These are phyloP conservation scores for Lepetodrilus schrolli DNA, from an alignment of 2,888 invertebrate species.

Conservation along the genomic window DNA sequence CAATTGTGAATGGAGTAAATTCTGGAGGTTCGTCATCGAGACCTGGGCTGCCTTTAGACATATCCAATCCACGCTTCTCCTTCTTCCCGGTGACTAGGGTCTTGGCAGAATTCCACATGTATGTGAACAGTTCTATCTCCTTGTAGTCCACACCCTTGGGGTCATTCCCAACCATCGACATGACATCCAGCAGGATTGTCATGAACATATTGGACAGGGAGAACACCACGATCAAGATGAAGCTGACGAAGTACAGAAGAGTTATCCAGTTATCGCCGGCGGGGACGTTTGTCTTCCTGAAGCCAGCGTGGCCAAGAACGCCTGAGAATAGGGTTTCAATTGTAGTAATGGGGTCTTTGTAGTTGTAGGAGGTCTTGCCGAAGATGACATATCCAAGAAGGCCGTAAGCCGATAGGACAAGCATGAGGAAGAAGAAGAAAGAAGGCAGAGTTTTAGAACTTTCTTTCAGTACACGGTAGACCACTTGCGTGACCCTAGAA, in stretches of 20 bases:
- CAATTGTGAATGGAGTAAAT: background rate
- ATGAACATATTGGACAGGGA: constrained; percentile 60
- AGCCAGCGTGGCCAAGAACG: constrained; percentile 59
- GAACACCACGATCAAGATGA: constrained; percentile 57
- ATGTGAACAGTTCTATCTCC: constrained; percentile 15
- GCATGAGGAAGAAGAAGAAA: constrained; percentile 54
- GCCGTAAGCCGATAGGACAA: constrained; percentile 51
- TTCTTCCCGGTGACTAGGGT: constrained; percentile 21
- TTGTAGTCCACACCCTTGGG: background rate
- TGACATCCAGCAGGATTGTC: constrained; percentile 48
- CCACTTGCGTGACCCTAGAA: constrained; percentile 51
- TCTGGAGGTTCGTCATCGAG: background rate
- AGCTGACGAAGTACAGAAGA: constrained; percentile 58
- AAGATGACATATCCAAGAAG: constrained; percentile 55
- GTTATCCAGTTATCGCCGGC: constrained; percentile 46
- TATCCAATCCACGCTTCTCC: background rate
- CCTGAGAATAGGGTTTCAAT: constrained; percentile 57
- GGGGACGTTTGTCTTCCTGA: constrained; percentile 49
- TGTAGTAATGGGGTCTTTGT: constrained; percentile 49
- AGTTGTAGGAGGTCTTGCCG: constrained; percentile 48
- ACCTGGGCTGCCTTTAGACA: background rate
- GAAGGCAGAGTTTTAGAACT: constrained; percentile 53
- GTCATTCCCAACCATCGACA: constrained; percentile 10
- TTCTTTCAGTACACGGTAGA: constrained; percentile 49
- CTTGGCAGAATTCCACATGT: constrained; percentile 28